Percentiles rank a stretch among this genome's conserved stretches.
Evolutionary conservation across 2,888 invertebrate species (phyloP).

Genomic region (Druceiella hillmani): DNA sequence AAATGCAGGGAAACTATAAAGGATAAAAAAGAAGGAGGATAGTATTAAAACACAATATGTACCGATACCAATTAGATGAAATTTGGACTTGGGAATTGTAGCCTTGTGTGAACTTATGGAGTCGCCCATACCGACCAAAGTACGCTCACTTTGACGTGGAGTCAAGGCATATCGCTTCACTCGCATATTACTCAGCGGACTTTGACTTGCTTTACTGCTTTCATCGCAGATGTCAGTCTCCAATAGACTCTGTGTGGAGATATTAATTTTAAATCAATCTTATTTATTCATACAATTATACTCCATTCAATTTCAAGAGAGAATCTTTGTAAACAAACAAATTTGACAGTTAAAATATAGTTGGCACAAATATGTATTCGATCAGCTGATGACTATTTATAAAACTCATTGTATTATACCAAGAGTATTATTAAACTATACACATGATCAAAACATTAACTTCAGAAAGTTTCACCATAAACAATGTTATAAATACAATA

Average conservation of each 20-base stretch:
- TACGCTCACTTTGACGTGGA: slow-evolving; percentile 78
- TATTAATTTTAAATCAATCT: slow-evolving; percentile 8
- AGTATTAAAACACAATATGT: too few species aligned
- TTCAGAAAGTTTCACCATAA: too few species aligned
- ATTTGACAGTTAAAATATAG: too few species aligned
- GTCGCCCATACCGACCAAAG: slow-evolving; percentile 52
- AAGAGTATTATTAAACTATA: too few species aligned
- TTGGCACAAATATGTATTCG: too few species aligned
- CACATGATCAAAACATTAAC: too few species aligned
- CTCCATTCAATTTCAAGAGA: neutral
- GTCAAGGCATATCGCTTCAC: slow-evolving; percentile 73
- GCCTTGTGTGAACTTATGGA: slow-evolving; percentile 32
- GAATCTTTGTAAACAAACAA: too few species aligned
- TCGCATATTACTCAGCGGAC: slow-evolving; percentile 68
- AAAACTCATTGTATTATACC: too few species aligned
- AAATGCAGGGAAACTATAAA: too few species aligned
- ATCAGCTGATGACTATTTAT: too few species aligned
- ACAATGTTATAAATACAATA: too few species aligned
- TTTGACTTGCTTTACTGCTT: slow-evolving; percentile 66
- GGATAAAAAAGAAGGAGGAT: too few species aligned
- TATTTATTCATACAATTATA: slow-evolving; percentile 5
- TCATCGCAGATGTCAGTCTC: slow-evolving; percentile 77
- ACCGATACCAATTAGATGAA: slow-evolving; percentile 70
- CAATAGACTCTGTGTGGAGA: slow-evolving; percentile 71
- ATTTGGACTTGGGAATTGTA: slow-evolving; percentile 50